phyloP scores from a whole-genome alignment of 2,888 invertebrate genomes.

The Agonopterix arenella region DNA sequence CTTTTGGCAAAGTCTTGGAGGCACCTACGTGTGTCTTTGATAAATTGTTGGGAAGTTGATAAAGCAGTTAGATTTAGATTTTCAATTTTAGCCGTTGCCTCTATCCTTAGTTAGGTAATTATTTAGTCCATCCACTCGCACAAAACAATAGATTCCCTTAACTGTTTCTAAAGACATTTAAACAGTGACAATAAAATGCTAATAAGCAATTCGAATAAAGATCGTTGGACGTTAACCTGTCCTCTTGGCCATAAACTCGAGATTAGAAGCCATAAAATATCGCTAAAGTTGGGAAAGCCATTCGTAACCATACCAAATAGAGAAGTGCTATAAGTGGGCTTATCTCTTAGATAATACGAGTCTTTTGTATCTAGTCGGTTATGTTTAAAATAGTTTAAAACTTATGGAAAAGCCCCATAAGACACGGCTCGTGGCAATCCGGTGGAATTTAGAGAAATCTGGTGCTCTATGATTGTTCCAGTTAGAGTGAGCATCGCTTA shows the following conservation, averaged over 20 bases:
- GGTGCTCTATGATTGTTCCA: constrained; percentile 4
- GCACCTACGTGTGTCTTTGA: too few species aligned
- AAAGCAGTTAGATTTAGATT: too few species aligned
- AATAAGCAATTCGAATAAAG: constrained; percentile 31
- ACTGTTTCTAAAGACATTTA: constrained; percentile 29
- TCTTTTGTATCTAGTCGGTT: constrained; percentile 17
- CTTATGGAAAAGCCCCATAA: constrained; percentile 33
- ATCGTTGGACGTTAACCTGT: constrained; percentile 44
- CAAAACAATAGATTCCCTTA: constrained; percentile 21
- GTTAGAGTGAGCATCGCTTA: constrained; percentile 8
- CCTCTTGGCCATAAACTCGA: constrained; percentile 28
- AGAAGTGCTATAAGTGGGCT: constrained; percentile 16
- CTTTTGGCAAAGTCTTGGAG: too few species aligned
- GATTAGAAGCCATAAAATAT: constrained; percentile 29
- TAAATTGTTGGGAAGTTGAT: too few species aligned
- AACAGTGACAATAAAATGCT: constrained; percentile 35
- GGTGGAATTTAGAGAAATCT: constrained; percentile 40
- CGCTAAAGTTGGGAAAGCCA: constrained; percentile 24
- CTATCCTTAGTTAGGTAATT: background rate
- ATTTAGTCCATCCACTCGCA: constrained; percentile 1
- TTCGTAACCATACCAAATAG: constrained; percentile 14
- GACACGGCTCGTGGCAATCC: constrained; percentile 31
- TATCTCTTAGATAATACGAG: constrained; percentile 13
- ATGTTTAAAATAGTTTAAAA: constrained; percentile 9
- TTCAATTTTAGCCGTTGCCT: too few species aligned